Evolutionary conservation across 2,888 invertebrate genomes (phyloP).

Genomic region (Harpalus rubripes): DNA sequence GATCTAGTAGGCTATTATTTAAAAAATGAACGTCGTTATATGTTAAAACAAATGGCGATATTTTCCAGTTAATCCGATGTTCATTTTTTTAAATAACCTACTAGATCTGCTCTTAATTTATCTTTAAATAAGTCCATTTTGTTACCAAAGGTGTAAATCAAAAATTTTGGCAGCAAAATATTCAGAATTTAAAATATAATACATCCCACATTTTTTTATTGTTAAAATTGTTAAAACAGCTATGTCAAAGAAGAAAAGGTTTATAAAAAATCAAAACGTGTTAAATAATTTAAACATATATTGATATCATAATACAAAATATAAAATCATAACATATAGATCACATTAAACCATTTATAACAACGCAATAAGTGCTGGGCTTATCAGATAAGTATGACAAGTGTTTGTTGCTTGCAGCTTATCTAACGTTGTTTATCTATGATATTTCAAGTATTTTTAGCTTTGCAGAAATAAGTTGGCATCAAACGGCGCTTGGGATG

Average conservation of each 20-base stretch:
- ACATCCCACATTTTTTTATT: too few species aligned
- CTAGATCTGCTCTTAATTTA: too few species aligned
- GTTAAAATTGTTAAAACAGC: too few species aligned
- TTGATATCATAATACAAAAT: constrained; percentile 47
- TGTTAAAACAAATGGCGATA: too few species aligned
- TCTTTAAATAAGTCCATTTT: too few species aligned
- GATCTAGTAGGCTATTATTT: too few species aligned
- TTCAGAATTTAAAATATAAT: too few species aligned
- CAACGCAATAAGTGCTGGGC: constrained; percentile 33
- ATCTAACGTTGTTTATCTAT: constrained; percentile 40
- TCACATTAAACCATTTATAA: constrained; percentile 49
- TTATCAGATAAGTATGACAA: constrained; percentile 52
- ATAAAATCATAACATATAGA: constrained; percentile 50
- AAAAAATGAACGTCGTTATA: too few species aligned
- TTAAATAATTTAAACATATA: constrained; percentile 40
- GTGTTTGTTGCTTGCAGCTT: constrained; percentile 40
- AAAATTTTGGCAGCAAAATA: too few species aligned
- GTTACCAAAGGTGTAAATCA: too few species aligned
- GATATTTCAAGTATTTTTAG: constrained; percentile 39
- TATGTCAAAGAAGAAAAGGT: neutral
- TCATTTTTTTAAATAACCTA: too few species aligned
- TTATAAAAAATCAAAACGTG: neutral
- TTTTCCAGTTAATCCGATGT: too few species aligned
- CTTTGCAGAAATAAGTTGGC: constrained; percentile 52
- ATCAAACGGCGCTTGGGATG: constrained; percentile 32